phyloP scores from a whole-genome alignment of 1,140 invertebrate species.

The Scaptomyza graminum region DNA sequence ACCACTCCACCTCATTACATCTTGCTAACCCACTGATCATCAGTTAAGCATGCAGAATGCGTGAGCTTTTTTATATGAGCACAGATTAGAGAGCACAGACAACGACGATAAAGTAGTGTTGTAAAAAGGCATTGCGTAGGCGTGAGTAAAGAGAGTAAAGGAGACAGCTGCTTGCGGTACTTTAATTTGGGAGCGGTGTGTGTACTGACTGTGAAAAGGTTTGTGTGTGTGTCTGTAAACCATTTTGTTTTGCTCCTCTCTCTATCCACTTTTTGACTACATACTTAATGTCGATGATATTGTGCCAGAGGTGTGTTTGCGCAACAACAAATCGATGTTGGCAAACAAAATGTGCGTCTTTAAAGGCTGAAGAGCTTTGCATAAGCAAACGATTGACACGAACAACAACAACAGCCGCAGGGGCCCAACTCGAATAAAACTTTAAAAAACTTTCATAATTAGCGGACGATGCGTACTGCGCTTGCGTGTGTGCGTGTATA shows the following conservation, averaged over 20 bases:
- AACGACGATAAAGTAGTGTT: slow-evolving; percentile 26
- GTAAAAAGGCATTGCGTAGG: slow-evolving; percentile 49
- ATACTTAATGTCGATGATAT: neutral
- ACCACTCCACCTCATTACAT: neutral
- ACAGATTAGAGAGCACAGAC: slow-evolving; percentile 30
- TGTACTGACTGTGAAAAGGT: slow-evolving; percentile 74
- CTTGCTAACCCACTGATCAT: slow-evolving; percentile 2
- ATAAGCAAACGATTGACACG: slow-evolving; percentile 27
- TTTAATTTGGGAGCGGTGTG: slow-evolving; percentile 44
- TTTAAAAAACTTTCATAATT: slow-evolving; percentile 74
- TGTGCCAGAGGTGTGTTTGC: slow-evolving; percentile 19
- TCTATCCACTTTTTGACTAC: neutral
- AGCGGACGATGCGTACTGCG: slow-evolving; percentile 66
- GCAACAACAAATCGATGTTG: slow-evolving; percentile 34
- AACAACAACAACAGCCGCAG: neutral
- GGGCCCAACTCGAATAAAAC: slow-evolving; percentile 33
- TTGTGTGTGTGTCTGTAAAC: slow-evolving; percentile 38
- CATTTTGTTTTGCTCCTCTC: slow-evolving; percentile 44
- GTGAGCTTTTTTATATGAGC: slow-evolving; percentile 32
- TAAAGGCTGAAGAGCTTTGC: slow-evolving; percentile 37
- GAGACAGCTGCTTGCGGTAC: slow-evolving; percentile 6
- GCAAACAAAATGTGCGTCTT: slow-evolving; percentile 31
- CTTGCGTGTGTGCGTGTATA: slow-evolving; percentile 43
- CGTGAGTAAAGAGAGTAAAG: slow-evolving; percentile 4
- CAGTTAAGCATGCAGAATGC: slow-evolving; percentile 60